Evolutionary conservation across 2,888 invertebrate genomes (phyloP), one percentile per base, ranked within the genome.

Genomic region (Phaonia tiefii): DNA sequence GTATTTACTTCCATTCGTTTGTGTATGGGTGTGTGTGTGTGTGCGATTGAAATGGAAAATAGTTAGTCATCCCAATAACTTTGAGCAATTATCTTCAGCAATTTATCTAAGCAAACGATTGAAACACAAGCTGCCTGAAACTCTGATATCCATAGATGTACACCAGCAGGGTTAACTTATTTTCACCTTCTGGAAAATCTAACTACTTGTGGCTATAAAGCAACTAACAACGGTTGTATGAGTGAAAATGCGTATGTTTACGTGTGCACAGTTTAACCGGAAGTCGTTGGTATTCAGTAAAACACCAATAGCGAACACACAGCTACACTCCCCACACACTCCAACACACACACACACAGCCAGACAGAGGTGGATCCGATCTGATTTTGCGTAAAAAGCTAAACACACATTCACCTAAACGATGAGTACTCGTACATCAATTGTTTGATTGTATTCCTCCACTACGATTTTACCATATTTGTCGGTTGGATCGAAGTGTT

Each of bases 31-130:
- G 22, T 25, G 2, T 20, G 46, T 67, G 46, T 20, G 76, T 80
- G 74, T 84, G 83, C 86, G 86, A 87, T 37, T 39, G 20, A 63
- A 49, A 31, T 31, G 8, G 31, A 72, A 63, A 56, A 71, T 25
- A 58, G 75, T 75, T 60, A 51, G 54, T 67, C 60, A 67, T 37
- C 54, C 60, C 67, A 81, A 81, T 72, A 78, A 75, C 63, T 81
- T 75, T 69, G 39, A 75, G 67, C 78, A 78, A 70, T 78, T 81
- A 81, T 78, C 81, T 81, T 42, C 39, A 51, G 78, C 63, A 78
- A 75, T 81, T 75, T 81, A 81, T 81, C 80, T 81, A 22, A 44
- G 39, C 69, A 51, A 39, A 63, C 20, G 60, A 42, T 42, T 13
- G 17, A 51, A 10, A 71, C 39, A 67, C 15, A 42, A 42, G 17